phyloP scores from a whole-genome alignment of 2,113 vertebrate genomes.

The Zosterops lateralis region DNA sequence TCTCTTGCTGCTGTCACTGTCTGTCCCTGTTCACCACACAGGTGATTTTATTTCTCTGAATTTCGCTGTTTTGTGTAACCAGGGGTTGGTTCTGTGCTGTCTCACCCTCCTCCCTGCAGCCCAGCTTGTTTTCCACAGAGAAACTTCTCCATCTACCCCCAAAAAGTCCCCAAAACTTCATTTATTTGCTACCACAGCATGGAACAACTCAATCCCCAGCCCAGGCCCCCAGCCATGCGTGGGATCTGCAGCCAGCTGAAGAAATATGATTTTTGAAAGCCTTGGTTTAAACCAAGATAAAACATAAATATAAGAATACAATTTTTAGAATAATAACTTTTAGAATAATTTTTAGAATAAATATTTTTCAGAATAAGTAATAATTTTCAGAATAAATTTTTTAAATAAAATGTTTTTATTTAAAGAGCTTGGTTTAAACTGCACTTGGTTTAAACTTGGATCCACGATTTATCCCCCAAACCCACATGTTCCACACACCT shows the following conservation, averaged over 20 bases:
- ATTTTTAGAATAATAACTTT: too few relatives aligned
- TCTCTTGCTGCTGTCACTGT: neutral
- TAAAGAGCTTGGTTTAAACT: neutral
- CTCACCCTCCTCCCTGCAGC: neutral
- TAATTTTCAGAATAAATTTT: too few relatives aligned
- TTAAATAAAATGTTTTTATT: too few relatives aligned
- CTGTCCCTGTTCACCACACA: neutral
- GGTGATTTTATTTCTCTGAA: neutral
- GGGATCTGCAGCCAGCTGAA: neutral
- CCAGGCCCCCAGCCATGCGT: neutral
- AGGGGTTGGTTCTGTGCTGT: neutral
- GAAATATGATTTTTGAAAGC: neutral
- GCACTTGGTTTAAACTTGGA: neutral
- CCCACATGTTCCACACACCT: rapidly evolving
- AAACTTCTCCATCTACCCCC: neutral
- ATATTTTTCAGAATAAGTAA: too few relatives aligned
- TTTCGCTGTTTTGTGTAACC: neutral
- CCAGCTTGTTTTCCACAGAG: neutral
- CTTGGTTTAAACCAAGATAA: too few relatives aligned
- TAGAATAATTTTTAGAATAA: too few relatives aligned
- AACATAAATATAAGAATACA: too few relatives aligned
- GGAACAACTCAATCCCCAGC: neutral
- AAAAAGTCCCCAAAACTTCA: neutral
- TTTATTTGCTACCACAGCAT: neutral
- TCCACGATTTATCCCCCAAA: neutral